phyloP scores from a whole-genome alignment of 1,140 invertebrate genomes.

The Lasioglossum albipes region DNA sequence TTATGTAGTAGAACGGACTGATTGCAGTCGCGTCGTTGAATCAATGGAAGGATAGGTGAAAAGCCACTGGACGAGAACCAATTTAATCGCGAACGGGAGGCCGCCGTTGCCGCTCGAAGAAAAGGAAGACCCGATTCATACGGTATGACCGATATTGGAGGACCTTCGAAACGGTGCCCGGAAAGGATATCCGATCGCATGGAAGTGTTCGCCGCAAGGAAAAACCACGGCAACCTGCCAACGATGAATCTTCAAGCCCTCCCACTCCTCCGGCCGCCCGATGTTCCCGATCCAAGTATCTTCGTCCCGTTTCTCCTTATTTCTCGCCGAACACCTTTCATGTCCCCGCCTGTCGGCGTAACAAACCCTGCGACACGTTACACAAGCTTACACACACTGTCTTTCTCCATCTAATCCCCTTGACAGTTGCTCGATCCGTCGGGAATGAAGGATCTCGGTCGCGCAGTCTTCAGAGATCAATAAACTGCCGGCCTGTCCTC shows the following conservation, averaged over 20 bases:
- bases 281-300: conserved; percentile 19
- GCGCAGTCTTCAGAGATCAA: conserved; percentile 24
- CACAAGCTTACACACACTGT: not conserved
- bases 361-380: conserved; percentile 11
- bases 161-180: conserved; percentile 29
- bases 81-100: conserved; percentile 14
- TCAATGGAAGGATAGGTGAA: conserved; percentile 8
- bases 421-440: conserved; percentile 13
- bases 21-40: conserved; percentile 22
- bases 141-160: conserved; percentile 44
- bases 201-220: conserved; percentile 44
- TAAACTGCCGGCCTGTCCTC: conserved; percentile 28
- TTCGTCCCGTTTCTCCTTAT: conserved; percentile 12
- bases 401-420: conserved; percentile 25
- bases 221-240: conserved; percentile 55
- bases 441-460: conserved; percentile 33
- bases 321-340: not conserved
- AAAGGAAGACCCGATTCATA: conserved; percentile 15
- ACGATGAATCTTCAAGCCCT: conserved; percentile 47
- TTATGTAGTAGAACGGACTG: conserved; percentile 12
- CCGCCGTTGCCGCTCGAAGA: not conserved
- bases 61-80: conserved; percentile 1
- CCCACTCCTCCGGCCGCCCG: too few relatives aligned
- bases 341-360: not conserved
- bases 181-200: conserved; percentile 45